phyloP scores from a whole-genome alignment of 2,797 vertebrate species.

The Rallus crepitans region DNA sequence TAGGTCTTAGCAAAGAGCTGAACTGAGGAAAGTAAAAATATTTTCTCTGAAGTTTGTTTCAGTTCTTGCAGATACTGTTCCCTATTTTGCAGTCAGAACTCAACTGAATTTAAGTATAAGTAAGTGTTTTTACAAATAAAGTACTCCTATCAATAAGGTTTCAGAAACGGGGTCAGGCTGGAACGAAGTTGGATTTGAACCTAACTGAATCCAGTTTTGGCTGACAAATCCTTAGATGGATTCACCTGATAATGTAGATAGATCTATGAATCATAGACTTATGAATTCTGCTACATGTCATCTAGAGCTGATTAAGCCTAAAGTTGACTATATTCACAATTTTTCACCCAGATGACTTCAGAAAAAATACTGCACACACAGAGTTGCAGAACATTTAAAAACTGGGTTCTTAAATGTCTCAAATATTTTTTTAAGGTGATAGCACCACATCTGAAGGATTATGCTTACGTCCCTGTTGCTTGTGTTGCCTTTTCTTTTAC shows the following conservation, averaged over 20 bases:
- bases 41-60: neutral
- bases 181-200: neutral
- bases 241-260: neutral
- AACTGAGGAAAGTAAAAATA: neutral
- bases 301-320: neutral
- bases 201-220: neutral
- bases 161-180: neutral
- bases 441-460: neutral
- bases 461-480: neutral
- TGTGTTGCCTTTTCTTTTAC: neutral
- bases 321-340: neutral
- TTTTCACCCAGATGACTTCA: neutral
- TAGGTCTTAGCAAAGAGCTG: neutral
- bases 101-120: neutral
- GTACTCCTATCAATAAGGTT: neutral
- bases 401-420: neutral
- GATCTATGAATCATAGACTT: neutral
- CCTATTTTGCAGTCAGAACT: neutral
- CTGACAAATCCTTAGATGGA: neutral
- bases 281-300: neutral
- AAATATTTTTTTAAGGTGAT: neutral
- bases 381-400: neutral
- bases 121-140: conserved; percentile 8
- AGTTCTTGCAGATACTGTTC: neutral
- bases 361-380: neutral